Evolutionary conservation across 2,797 vertebrate species (phyloP).

Genomic region (Paratrypauchen microcephalus): DNA sequence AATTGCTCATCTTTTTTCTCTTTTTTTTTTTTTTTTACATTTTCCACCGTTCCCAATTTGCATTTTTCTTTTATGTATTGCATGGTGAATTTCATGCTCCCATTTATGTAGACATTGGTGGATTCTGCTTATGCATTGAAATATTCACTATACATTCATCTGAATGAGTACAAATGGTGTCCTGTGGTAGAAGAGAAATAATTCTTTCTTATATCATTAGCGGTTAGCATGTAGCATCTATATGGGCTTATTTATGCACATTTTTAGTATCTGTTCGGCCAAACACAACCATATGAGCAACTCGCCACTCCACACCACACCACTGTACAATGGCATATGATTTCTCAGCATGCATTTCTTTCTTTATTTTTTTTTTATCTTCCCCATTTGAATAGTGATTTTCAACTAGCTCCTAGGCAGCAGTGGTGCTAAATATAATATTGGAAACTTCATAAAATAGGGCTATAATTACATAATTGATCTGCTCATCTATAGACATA

Average conservation of each 20-base stretch:
- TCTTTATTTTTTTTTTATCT: slow-evolving; percentile 21
- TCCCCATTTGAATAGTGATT: slow-evolving; percentile 29
- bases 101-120: background rate
- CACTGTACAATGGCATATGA: too few species aligned
- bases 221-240: slow-evolving; percentile 40
- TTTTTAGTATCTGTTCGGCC: slow-evolving; percentile 41
- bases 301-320: slow-evolving; percentile 9
- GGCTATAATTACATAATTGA: slow-evolving; percentile 50
- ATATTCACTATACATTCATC: slow-evolving; percentile 48
- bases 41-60: background rate
- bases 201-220: slow-evolving; percentile 69
- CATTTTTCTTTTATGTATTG: background rate
- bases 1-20: too few species aligned
- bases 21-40: too few species aligned
- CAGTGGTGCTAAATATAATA: slow-evolving; percentile 36
- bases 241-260: slow-evolving; percentile 13
- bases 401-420: slow-evolving; percentile 31
- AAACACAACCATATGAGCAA: slow-evolving; percentile 45
- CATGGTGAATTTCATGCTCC: too few species aligned
- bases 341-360: slow-evolving; percentile 17
- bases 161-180: slow-evolving; percentile 35
- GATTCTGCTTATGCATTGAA: slow-evolving; percentile 27
- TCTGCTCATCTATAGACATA: slow-evolving; percentile 10
- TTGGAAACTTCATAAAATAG: slow-evolving; percentile 44
- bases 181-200: slow-evolving; percentile 29